Base-by-base conservation (phyloP, 2,888 invertebrate genomes). In the Pachymerium ferrugineum region DNA sequence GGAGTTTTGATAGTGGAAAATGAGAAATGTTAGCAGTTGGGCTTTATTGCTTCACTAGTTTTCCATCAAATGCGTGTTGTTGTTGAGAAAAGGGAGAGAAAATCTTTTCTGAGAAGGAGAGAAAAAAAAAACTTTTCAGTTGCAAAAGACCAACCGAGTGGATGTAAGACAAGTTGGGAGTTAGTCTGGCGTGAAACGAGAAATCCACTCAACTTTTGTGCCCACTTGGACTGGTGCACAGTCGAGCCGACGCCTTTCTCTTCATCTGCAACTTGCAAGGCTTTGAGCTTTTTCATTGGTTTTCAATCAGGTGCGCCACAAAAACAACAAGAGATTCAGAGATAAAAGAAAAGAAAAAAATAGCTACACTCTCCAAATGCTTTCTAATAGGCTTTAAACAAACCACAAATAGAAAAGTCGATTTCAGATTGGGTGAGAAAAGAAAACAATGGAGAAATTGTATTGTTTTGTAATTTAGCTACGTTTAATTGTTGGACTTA, bases 101-200 rank as follows among this genome's bases (percentile, higher is more conserved):
- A 47, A 47, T 47, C 47, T 47, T 47, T 47, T 47, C 47, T n/a
- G 19, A 47, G 19, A 47, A 47, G 19, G n/a, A 6, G 8, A 47
- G 12, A 47, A 47, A 47, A 47, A 19, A 19, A 19, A 47, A 47
- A 47, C 47, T 47, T 47, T 47, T 47, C 47, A 47, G 47, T 47
- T 47, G 47, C 47, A 47, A 47, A 47, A 47, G 47, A 47, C 47
- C 47, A 47, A 47, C 47, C 47, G 47, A 47, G 47, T 47, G 47
- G 47, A 47, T 47, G 47, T 47, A 47, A 47, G 47, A 47, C 47
- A 47, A 47, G 47, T 47, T 47, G 47, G 19, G 19, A 47, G 47
- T 47, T 47, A 47, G 47, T 47, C 47, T 47, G 47, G 47, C 47
- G 47, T 47, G 47, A 47, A 47, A 47, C 47, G 47, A 47, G 47